Evolutionary conservation across 2,888 invertebrate genomes (phyloP), one percentile per base, ranked within the genome.

Genomic region (Drosophila monieri): DNA sequence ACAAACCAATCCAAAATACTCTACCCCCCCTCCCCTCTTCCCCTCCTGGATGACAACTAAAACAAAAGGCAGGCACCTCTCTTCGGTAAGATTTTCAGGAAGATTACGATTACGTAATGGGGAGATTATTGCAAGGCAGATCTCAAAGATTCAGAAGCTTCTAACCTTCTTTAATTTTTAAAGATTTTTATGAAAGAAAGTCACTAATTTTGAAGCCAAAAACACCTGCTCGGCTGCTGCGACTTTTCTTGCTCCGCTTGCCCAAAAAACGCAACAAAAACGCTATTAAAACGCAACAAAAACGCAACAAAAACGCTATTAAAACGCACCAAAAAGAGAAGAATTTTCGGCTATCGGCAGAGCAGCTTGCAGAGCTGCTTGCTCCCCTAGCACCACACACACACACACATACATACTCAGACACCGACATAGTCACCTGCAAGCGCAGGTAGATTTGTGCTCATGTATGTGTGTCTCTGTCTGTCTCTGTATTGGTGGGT

Each of bases 1-100:
- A 35, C 64, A 61, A 60, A 43, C 54, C 64, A 43, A 53, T 30
- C 54, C 18, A 18, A 18, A 18, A 18, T 18, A 18, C 18, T 18
- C 2, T 18, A 18, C 18, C 18, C 18, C 2, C 18, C 18, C 47
- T 39, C 49, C 58, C 58, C 60, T 74, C 72, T 54, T 51, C 76
- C 66, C 54, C 54, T 66, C 65, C 76, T 74, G 74, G 85, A 76
- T 83, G 85, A 83, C 81, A 85, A 73, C 83, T 74, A 80, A 80
- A 77, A 76, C 86, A 85, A 83, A 78, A 71, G 73, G n/a, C n/a
- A 61, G 27, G 44, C 30, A 62, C 8, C 6, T 52, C 62, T 46
- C 30, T 39, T 32, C 27, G 14, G 44, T 51, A 39, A 39, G 44
- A 62, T 62, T 44, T 27, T 23, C 39, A 65, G 25, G 56, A 6